These are phyloP conservation scores for Dreissena rostriformis DNA, from an alignment of 1,140 invertebrate genomes.

Conservation along the genomic window DNA sequence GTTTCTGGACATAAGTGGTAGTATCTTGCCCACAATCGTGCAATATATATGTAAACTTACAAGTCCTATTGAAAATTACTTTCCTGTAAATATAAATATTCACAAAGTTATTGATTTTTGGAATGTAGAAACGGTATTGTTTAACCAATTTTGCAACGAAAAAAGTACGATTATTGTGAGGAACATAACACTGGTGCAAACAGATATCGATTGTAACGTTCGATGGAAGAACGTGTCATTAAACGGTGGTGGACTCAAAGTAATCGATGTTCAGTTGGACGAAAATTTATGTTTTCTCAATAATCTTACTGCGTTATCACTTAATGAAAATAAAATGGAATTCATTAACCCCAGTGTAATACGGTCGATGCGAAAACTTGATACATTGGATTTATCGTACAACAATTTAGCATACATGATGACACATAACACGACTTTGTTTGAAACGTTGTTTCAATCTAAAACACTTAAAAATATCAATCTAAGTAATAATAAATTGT, in stretches of 20 bases:
- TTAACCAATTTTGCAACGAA: not conserved
- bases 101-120: too few species aligned
- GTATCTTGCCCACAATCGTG: not conserved
- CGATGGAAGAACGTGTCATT: not conserved
- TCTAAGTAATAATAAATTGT: not conserved
- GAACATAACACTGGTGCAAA: not conserved
- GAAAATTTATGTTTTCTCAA: not conserved
- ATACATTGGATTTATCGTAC: not conserved
- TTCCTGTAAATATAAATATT: too few species aligned
- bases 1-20: not conserved
- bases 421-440: not conserved
- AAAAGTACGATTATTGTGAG: not conserved
- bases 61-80: too few species aligned
- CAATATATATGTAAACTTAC: too few species aligned
- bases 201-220: not conserved
- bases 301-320: too few species aligned
- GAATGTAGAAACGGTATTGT: too few species aligned
- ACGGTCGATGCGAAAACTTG: not conserved
- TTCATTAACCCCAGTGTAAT: conserved; percentile 14
- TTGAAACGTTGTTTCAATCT: not conserved
- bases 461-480: conserved; percentile 1
- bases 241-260: not conserved
- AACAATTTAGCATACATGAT: not conserved
- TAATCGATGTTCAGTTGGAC: not conserved
- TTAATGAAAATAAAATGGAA: conserved; percentile 11